Evolutionary conservation across 2,113 vertebrate genomes (phyloP).

Genomic region (human): DNA sequence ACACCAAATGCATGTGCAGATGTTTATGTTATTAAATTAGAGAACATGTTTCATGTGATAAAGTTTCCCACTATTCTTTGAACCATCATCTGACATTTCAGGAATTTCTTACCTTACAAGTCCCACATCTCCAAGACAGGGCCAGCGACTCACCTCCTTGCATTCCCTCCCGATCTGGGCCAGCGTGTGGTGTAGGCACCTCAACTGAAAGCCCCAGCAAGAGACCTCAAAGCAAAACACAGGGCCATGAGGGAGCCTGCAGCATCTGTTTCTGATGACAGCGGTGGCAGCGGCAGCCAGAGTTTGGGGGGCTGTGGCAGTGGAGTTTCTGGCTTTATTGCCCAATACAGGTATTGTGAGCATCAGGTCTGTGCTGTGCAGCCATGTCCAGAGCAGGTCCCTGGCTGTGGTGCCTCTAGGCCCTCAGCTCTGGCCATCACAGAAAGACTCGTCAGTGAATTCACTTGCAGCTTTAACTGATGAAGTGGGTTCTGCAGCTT

Average conservation of each 20-base stretch:
- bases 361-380: neutral
- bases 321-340: neutral
- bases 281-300: neutral
- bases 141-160: neutral
- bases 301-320: fast-evolving
- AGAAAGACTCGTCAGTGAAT: neutral
- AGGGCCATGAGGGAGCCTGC: neutral
- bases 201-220: neutral
- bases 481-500: neutral
- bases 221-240: neutral
- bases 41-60: neutral
- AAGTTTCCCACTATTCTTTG: neutral
- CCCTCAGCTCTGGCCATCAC: neutral
- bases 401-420: neutral
- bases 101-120: neutral
- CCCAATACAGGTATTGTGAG: neutral
- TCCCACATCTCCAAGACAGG: neutral
- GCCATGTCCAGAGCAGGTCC: fast-evolving
- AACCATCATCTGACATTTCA: neutral
- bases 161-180: no score
- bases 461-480: neutral
- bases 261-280: neutral
- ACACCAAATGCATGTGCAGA: no score
- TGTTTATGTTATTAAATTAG: neutral
- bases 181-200: fast-evolving